A percentile compares a stretch with the other conserved stretches of the same genome.
phyloP scores from a whole-genome alignment of 2,797 vertebrate genomes.

The Florisuga fusca region DNA sequence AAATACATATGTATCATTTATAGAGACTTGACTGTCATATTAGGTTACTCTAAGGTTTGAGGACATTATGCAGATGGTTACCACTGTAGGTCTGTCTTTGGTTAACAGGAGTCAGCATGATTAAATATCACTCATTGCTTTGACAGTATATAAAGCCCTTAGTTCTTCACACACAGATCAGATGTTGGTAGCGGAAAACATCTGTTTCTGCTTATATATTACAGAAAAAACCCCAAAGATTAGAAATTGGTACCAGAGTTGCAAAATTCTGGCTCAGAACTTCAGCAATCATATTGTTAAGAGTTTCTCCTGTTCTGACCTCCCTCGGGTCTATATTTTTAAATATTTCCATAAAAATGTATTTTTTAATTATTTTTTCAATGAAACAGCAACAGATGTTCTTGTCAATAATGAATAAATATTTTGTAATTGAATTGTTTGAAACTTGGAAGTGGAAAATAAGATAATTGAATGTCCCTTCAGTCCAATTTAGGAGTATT shows the following conservation, averaged over 20 bases:
- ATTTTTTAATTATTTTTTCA: background rate
- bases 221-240: background rate
- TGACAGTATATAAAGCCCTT: conserved; percentile 3
- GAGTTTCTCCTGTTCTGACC: background rate
- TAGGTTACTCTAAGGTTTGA: background rate
- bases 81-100: background rate
- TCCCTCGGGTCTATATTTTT: background rate
- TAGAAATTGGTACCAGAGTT: background rate
- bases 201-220: conserved; percentile 29
- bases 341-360: background rate
- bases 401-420: background rate
- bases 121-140: conserved; percentile 20
- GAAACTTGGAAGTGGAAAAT: background rate
- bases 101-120: conserved; percentile 6
- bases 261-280: background rate
- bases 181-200: conserved; percentile 22
- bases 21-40: background rate
- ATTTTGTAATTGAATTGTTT: background rate
- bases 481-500: background rate
- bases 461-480: background rate
- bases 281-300: background rate
- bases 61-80: background rate
- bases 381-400: background rate
- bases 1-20: background rate
- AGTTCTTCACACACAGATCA: conserved; percentile 45